Evolutionary conservation across 2,888 invertebrate genomes (phyloP).

Genomic region (Lithophane socia): DNA sequence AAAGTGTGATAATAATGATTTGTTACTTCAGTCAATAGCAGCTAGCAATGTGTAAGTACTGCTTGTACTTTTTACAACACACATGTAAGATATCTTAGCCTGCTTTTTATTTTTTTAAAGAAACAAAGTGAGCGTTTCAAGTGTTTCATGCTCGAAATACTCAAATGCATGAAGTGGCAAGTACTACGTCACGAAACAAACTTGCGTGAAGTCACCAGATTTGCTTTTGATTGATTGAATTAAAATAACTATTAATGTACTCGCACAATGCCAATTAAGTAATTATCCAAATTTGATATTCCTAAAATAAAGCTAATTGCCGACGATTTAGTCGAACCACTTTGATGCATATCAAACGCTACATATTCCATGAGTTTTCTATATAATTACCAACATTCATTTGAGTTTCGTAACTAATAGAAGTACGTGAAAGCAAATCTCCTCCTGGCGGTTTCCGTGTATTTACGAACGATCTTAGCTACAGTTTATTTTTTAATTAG

Average conservation of each 20-base stretch:
- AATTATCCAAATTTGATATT: conserved; percentile 33
- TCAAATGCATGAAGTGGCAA: background rate
- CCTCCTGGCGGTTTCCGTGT: conserved; percentile 82
- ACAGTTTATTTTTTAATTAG: conserved; percentile 90
- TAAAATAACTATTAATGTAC: conserved; percentile 23
- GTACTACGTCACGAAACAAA: background rate
- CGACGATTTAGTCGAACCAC: conserved; percentile 28
- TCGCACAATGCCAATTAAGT: conserved; percentile 39
- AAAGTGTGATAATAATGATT: conserved; percentile 41
- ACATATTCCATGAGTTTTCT: conserved; percentile 49
- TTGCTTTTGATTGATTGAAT: background rate
- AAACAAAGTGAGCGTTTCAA: background rate
- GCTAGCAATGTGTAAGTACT: background rate
- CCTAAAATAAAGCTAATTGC: conserved; percentile 37
- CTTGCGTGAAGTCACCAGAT: background rate
- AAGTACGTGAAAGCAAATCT: conserved; percentile 78
- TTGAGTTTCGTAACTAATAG: conserved; percentile 67
- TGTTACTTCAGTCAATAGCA: conserved; percentile 16
- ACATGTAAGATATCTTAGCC: background rate
- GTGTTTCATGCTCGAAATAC: conserved; percentile 1
- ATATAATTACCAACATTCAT: conserved; percentile 60
- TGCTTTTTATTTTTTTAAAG: background rate
- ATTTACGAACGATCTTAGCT: conserved; percentile 85
- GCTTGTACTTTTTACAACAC: background rate
- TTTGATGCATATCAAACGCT: conserved; percentile 46